phyloP scores from a whole-genome alignment of 2,113 vertebrate species.

The Gymnocephalus cernua region DNA sequence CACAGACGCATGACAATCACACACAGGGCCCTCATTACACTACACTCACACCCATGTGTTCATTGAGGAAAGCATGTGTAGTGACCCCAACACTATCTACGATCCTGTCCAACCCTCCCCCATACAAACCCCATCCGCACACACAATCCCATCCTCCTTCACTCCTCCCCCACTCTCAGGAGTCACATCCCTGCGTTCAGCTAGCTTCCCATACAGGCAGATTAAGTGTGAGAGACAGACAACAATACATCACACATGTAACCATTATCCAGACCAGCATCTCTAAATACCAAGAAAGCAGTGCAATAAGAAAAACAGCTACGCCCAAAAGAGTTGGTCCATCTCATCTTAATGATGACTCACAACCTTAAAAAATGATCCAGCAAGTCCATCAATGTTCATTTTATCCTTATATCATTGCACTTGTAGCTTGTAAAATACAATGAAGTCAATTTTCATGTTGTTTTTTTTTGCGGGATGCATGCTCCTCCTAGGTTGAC shows the following conservation, averaged over 20 bases:
- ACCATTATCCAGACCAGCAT: background rate
- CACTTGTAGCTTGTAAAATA: constrained; percentile 1
- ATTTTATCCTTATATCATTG: background rate
- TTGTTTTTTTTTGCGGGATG: background rate
- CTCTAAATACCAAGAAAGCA: background rate
- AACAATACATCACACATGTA: background rate
- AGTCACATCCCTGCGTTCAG: constrained; percentile 31
- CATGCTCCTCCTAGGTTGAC: background rate
- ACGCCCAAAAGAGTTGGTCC: background rate
- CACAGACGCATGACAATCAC: constrained; percentile 36
- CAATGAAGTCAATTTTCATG: background rate
- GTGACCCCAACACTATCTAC: constrained; percentile 65
- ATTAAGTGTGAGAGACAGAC: constrained; percentile 3
- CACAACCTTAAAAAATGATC: constrained; percentile 2
- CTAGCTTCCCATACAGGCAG: constrained; percentile 24
- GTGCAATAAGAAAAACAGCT: background rate
- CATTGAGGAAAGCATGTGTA: constrained; percentile 65
- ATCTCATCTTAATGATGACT: constrained; percentile 2
- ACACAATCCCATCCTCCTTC: constrained; percentile 24
- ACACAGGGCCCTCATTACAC: constrained; percentile 17
- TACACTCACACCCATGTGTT: constrained; percentile 41
- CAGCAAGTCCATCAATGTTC: background rate
- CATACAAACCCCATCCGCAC: constrained; percentile 14
- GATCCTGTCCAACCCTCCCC: constrained; percentile 51
- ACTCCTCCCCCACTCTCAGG: constrained; percentile 44